Base-by-base conservation (phyloP, 1,140 invertebrate genomes). In the Papilio glaucus region DNA sequence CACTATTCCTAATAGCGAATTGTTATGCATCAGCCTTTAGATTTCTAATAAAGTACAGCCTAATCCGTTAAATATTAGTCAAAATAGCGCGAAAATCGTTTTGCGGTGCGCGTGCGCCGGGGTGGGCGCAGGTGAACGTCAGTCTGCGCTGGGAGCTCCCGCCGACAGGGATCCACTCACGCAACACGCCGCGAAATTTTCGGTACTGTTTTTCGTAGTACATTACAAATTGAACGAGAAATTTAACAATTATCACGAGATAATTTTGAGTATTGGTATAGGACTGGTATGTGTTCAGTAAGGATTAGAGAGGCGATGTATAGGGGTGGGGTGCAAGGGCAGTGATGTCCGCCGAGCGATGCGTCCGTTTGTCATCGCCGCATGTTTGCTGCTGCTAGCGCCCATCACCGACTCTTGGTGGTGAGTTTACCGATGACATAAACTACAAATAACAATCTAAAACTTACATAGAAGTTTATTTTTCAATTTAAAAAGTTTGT, bases 361-460 rank as follows among this genome's bases (percentile, higher is more conserved):
- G 95, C 94, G 94, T 92, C 92, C 94, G 85, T 94, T 95, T 85
- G 91, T 95, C 83, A 93, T 95, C 91, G 94, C 94, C 83, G 93
- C 94, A 83, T 95, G 94, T 89, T 92, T 95, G 83, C 92, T 95
- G 86, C 93, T 95, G 84, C 94, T 95, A 86, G 94, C 94, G 89
- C 95, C 95, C 87, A 94, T 95, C 93, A 94, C 94, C 84, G 94
- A 94, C 79, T 94, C 94, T 81, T 95, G 94, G 91, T 95, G 95
- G 95, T 95, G 87, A 95, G 95, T 95, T 38, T 62, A 70, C 12
- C 10, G 18, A 42, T 15, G 13, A 62, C 10, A 24, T 49, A 38
- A 38, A 61, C 26, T 53, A 61, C 24, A 12, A 37, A 63, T 49
- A 29, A 37, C 53, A 53, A 24, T 53, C 21, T 0, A 62, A n/a